These are phyloP conservation scores for Mesoligia furuncula DNA, from an alignment of 2,888 invertebrate species.

Conservation along the genomic window DNA sequence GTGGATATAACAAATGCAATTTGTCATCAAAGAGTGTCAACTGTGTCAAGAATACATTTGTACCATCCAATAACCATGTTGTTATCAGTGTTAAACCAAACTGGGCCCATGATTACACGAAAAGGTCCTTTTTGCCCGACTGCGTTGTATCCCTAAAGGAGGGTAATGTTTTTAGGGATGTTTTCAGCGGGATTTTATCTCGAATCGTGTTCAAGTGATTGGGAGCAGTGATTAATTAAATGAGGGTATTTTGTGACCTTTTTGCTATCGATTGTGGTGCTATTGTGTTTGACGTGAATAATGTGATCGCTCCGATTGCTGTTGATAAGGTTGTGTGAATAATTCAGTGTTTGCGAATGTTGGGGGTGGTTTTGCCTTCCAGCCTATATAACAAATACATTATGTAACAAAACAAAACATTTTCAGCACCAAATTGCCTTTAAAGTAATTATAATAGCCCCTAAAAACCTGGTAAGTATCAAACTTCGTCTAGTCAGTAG, in stretches of 20 bases:
- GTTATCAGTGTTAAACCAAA: constrained; percentile 47
- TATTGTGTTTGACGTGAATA: constrained; percentile 27
- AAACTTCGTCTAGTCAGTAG: background rate
- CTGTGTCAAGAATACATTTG: background rate
- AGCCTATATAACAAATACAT: too few species aligned
- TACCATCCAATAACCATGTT: constrained; percentile 4
- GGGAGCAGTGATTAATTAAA: constrained; percentile 50
- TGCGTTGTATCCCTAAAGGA: background rate
- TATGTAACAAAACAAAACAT: background rate
- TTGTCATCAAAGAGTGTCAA: background rate
- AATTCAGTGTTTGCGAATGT: constrained; percentile 24
- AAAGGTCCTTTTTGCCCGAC: constrained; percentile 17
- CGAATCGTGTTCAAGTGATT: constrained; percentile 39
- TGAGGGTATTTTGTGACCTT: constrained; percentile 46
- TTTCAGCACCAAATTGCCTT: background rate
- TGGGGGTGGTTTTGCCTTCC: background rate
- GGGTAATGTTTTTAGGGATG: constrained; percentile 31
- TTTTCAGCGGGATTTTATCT: constrained; percentile 45
- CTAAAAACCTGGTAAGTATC: background rate
- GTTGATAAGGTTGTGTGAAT: constrained; percentile 10
- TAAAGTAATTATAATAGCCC: background rate
- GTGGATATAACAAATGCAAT: background rate
- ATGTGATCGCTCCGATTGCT: constrained; percentile 16
- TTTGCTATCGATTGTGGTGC: constrained; percentile 24
- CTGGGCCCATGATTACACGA: constrained; percentile 35